Percentiles rank a stretch among this genome's conserved stretches.
Conservation (phyloP, 2,113 vertebrate species). For the Apaloderma vittatum region DNA sequence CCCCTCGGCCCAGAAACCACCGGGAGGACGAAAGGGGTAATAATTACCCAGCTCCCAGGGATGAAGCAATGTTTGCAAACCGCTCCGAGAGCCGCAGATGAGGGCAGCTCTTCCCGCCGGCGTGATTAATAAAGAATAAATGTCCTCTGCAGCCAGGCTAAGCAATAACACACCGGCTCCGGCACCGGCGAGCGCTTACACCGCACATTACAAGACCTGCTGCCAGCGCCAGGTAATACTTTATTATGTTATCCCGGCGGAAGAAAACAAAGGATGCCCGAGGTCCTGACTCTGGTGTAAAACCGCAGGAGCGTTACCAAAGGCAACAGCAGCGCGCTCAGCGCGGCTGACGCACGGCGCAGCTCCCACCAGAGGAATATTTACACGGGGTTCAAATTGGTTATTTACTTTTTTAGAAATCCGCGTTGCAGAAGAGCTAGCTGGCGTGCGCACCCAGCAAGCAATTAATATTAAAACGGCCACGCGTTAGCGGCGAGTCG, state of each 20-base stretch:
- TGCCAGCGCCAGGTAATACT: slow-evolving; percentile 48
- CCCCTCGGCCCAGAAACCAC: fast-evolving
- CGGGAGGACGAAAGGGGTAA: fast-evolving
- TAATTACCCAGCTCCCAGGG: neutral
- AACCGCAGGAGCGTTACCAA: slow-evolving; percentile 31
- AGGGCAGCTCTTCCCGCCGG: neutral
- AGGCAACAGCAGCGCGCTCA: neutral
- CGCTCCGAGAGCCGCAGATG: neutral
- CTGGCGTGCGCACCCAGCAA: neutral
- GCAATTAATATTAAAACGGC: slow-evolving; percentile 65
- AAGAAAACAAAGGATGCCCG: slow-evolving; percentile 63
- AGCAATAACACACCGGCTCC: neutral
- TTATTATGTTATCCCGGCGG: slow-evolving; percentile 38
- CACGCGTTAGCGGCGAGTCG: neutral
- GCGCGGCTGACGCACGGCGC: slow-evolving; percentile 9
- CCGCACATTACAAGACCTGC: slow-evolving; percentile 29
- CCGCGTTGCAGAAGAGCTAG: neutral
- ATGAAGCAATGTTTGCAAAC: neutral
- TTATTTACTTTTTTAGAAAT: slow-evolving; percentile 75
- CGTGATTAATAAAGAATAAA: slow-evolving; percentile 47
- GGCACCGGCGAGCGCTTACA: neutral
- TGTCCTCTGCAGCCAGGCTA: slow-evolving; percentile 42
- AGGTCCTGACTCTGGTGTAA: slow-evolving; percentile 53
- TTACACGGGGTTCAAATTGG: slow-evolving; percentile 15
- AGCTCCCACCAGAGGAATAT: slow-evolving; percentile 50